Evolutionary conservation across 2,888 invertebrate genomes (phyloP).

Genomic region (Cryptus viduatorius): DNA sequence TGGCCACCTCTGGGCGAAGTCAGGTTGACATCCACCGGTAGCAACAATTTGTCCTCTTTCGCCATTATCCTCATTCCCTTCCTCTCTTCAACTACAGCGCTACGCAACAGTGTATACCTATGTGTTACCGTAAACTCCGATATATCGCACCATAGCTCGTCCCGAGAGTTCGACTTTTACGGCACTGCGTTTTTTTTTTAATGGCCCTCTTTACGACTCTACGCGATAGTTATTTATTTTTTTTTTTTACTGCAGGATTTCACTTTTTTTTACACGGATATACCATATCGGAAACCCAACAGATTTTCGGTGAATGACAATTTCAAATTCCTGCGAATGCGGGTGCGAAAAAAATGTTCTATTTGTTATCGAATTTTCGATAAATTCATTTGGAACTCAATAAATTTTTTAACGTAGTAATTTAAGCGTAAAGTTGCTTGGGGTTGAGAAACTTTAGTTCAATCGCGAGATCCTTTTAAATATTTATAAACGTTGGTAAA

Average conservation of each 20-base stretch:
- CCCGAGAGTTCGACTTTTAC: slow-evolving; percentile 36
- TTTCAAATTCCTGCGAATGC: neutral
- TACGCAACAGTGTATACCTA: neutral
- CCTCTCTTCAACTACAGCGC: neutral
- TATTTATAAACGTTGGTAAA: too few relatives aligned
- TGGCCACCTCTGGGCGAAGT: slow-evolving; percentile 43
- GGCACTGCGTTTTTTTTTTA: slow-evolving; percentile 24
- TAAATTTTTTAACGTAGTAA: too few relatives aligned
- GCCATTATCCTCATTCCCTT: slow-evolving; percentile 40
- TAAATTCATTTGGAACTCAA: too few relatives aligned
- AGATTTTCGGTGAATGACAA: neutral
- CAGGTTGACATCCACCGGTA: slow-evolving; percentile 39
- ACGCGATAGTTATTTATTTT: slow-evolving; percentile 14
- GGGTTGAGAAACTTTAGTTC: too few relatives aligned
- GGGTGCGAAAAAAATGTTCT: too few relatives aligned
- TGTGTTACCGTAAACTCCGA: slow-evolving; percentile 31
- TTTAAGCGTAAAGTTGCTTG: too few relatives aligned
- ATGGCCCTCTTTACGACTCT: slow-evolving; percentile 16
- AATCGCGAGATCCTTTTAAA: too few relatives aligned
- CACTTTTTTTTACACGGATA: neutral
- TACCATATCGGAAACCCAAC: slow-evolving; percentile 1
- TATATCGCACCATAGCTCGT: slow-evolving; percentile 10
- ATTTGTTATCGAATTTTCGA: too few relatives aligned
- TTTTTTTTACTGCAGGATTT: slow-evolving; percentile 13
- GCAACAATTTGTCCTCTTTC: slow-evolving; percentile 51